phyloP scores from a whole-genome alignment of 1,140 invertebrate species.

The Drepana arcuata region DNA sequence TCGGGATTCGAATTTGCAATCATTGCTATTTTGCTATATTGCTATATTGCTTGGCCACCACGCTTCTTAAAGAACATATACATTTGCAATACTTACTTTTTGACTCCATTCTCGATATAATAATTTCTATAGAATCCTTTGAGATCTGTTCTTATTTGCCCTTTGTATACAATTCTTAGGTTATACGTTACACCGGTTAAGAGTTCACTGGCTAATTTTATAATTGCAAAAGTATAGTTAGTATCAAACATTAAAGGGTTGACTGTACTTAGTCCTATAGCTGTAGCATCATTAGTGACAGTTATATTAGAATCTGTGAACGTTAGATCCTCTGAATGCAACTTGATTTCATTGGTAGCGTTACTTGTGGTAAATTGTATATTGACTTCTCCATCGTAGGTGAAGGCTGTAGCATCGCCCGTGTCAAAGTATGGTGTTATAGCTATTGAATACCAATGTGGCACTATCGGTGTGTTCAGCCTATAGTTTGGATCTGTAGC shows the following conservation, averaged over 20 bases:
- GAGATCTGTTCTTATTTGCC: conserved; percentile 73
- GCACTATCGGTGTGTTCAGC: conserved; percentile 74
- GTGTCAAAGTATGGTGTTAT: conserved; percentile 75
- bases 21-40: no score
- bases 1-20: no score
- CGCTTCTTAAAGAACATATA: neutral
- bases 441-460: conserved; percentile 76
- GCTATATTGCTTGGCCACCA: no score
- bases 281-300: conserved; percentile 26
- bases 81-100: conserved; percentile 48
- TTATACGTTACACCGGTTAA: conserved; percentile 31
- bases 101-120: conserved; percentile 73
- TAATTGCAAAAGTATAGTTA: conserved; percentile 41
- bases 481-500: conserved; percentile 63
- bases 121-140: conserved; percentile 87
- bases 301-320: conserved; percentile 56
- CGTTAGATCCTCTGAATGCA: conserved; percentile 77
- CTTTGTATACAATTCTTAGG: conserved; percentile 69
- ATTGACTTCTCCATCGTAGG: conserved; percentile 74
- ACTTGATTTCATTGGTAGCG: conserved; percentile 63
- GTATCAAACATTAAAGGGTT: conserved; percentile 40
- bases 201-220: conserved; percentile 47
- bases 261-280: conserved; percentile 14
- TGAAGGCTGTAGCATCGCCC: conserved; percentile 68
- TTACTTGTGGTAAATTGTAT: conserved; percentile 59